A percentile compares a stretch with the other conserved stretches of the same genome.
These are phyloP conservation scores for Mimachlamys varia DNA, from an alignment of 2,888 invertebrate species.

Conservation along the genomic window DNA sequence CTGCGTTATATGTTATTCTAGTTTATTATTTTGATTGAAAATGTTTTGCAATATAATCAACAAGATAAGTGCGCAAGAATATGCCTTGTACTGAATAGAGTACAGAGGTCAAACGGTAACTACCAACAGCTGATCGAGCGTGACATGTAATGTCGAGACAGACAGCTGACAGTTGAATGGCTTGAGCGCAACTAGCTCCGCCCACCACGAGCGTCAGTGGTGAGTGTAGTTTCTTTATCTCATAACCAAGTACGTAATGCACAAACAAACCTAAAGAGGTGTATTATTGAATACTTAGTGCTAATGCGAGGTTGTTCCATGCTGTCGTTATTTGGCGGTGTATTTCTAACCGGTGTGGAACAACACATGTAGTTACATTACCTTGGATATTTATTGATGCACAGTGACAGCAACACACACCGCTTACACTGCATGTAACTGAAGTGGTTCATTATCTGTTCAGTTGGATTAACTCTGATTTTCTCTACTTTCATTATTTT, in stretches of 20 bases:
- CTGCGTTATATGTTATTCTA: too few species aligned
- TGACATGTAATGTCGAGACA: conserved; percentile 24
- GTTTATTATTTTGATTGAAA: background rate
- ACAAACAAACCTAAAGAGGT: conserved; percentile 33
- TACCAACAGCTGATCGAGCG: conserved; percentile 22
- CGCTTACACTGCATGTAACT: background rate
- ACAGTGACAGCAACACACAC: background rate
- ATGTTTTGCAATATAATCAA: background rate
- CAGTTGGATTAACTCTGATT: background rate
- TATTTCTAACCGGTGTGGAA: background rate
- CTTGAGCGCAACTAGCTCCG: background rate
- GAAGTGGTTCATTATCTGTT: background rate
- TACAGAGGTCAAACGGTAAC: background rate
- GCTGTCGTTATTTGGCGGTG: background rate
- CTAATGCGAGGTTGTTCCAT: conserved; percentile 21
- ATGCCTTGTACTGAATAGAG: background rate
- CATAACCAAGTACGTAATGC: conserved; percentile 21
- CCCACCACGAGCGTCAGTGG: conserved; percentile 29
- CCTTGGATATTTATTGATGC: background rate
- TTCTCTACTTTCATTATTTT: background rate
- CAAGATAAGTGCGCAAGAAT: background rate
- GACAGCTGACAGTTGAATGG: conserved; percentile 36
- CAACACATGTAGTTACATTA: background rate
- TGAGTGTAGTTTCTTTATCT: conserved; percentile 36
- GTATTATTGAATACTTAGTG: conserved; percentile 31